Evolutionary conservation across 1,140 invertebrate species (phyloP).

Genomic region (Drosophila triauraria): DNA sequence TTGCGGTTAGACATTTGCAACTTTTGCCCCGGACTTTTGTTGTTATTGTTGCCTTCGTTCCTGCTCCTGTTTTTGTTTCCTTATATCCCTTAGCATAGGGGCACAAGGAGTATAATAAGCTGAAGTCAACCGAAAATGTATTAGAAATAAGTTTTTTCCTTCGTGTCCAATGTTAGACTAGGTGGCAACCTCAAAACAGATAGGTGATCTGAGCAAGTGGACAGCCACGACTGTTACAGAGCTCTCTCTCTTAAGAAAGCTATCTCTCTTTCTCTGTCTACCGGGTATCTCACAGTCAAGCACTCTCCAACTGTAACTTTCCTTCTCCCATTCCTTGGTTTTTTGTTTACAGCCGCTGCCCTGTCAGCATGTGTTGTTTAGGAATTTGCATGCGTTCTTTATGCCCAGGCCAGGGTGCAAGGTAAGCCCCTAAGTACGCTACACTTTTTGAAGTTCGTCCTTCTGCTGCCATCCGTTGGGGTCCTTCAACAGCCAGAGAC

Average conservation of each 20-base stretch:
- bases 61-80: no score
- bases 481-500: background rate
- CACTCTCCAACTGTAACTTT: background rate
- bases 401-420: background rate
- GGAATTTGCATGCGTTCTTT: constrained; percentile 62
- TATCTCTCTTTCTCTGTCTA: no score
- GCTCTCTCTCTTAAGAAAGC: no score
- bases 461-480: background rate
- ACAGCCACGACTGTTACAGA: no score
- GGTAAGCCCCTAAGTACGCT: constrained; percentile 62
- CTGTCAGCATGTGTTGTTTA: constrained; percentile 38
- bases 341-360: constrained; percentile 4
- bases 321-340: background rate
- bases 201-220: no score
- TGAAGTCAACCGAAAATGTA: no score
- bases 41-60: constrained; percentile 5
- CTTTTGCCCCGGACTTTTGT: constrained; percentile 29
- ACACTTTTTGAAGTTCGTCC: constrained; percentile 30
- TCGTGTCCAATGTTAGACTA: no score
- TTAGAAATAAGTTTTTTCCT: no score
- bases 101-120: no score
- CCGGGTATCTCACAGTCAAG: background rate
- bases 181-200: no score
- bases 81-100: no score
- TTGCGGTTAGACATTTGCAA: constrained; percentile 67